Conservation (phyloP, 1,140 invertebrate genomes). For the Agrilus planipennis region DNA sequence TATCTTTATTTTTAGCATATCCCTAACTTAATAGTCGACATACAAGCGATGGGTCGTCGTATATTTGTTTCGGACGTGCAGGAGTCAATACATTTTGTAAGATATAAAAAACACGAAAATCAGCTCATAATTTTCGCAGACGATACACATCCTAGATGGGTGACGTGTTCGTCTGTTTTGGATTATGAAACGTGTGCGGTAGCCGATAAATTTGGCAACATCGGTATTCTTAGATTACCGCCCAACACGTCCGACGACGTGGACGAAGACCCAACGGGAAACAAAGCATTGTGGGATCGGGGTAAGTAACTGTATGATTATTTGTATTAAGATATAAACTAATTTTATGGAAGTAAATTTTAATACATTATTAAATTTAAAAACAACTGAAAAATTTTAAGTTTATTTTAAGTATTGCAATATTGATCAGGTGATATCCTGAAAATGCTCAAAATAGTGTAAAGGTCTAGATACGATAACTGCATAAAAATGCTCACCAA, state of each 20-base stretch:
- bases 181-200: slow-evolving; percentile 96
- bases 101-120: slow-evolving; percentile 93
- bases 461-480: too few relatives aligned
- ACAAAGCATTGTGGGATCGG: slow-evolving; percentile 96
- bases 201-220: slow-evolving; percentile 98
- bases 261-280: slow-evolving; percentile 97
- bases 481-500: too few relatives aligned
- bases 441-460: too few relatives aligned
- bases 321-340: too few relatives aligned
- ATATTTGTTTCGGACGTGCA: slow-evolving; percentile 94
- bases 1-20: slow-evolving; percentile 57
- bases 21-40: slow-evolving; percentile 87
- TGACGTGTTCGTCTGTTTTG: slow-evolving; percentile 82
- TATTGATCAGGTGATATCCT: too few relatives aligned
- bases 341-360: too few relatives aligned
- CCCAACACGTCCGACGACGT: slow-evolving; percentile 91
- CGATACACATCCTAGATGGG: slow-evolving; percentile 93
- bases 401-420: too few relatives aligned
- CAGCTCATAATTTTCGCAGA: slow-evolving; percentile 97
- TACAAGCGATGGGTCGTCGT: slow-evolving; percentile 85
- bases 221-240: slow-evolving; percentile 81
- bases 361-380: too few relatives aligned
- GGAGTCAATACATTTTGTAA: slow-evolving; percentile 92
- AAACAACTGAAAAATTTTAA: too few relatives aligned
- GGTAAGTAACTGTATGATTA: too few relatives aligned